These are phyloP conservation scores for Cranoglanis bouderius DNA, from an alignment of 2,113 vertebrate species.

Conservation along the genomic window DNA sequence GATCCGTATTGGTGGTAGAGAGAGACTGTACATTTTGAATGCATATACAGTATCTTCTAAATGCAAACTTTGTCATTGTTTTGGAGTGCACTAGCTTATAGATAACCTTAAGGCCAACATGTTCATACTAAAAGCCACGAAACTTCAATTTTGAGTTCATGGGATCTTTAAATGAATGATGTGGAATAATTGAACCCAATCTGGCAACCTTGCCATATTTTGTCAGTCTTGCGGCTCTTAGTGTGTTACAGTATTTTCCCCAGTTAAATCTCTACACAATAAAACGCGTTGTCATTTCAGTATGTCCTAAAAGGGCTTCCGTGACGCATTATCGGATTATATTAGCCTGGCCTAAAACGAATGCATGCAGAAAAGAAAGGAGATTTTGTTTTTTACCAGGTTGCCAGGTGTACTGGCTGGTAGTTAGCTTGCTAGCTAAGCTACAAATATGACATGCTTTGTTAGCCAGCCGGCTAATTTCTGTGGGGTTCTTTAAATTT, in stretches of 20 bases:
- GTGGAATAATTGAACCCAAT: background rate
- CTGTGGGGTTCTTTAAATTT: background rate
- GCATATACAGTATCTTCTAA: no score
- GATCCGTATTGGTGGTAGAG: no score
- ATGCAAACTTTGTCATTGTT: no score
- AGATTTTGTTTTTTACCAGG: background rate
- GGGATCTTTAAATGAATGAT: no score
- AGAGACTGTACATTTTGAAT: no score
- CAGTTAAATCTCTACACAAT: background rate
- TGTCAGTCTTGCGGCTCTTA: background rate
- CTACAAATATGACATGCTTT: conserved; percentile 36
- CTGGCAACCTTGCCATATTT: background rate
- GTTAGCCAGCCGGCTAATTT: conserved; percentile 35
- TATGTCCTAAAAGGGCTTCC: background rate
- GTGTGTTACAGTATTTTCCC: background rate
- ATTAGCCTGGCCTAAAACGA: background rate
- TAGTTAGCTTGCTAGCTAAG: conserved; percentile 14
- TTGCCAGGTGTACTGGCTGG: background rate
- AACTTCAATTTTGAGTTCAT: no score
- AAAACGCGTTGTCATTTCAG: conserved; percentile 6
- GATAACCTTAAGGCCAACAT: no score
- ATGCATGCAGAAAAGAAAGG: background rate
- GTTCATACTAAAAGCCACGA: no score
- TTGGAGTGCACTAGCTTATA: no score
- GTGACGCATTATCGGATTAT: background rate